Base-by-base conservation (phyloP, 2,113 vertebrate genomes). In the Bombycilla garrulus region DNA sequence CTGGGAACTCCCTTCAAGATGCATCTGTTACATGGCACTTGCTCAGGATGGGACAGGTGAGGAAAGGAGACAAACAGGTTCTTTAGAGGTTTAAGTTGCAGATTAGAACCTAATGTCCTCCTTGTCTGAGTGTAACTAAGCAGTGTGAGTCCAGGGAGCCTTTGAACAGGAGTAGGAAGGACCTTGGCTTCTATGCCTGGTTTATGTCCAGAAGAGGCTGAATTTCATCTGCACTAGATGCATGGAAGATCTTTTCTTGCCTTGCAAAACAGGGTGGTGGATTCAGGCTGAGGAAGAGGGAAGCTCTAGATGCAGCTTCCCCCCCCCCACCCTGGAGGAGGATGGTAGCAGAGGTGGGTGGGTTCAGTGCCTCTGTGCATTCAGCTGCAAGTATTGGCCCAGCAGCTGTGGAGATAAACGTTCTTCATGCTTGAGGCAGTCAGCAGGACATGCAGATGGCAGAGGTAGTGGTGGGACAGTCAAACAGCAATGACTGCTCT, bases 81-180 rank as follows among this genome's bases (percentile, higher is more conserved):
- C n/a, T 42, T 45, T 24, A 57, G 60, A 31, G 29, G 4, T 84
- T 84, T 89, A 56, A 54, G 22, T 20, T 81, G 28, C 31, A 88
- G 60, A 66, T 92, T n/a, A 90, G 65, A n/a, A 82, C 53, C 20
- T 14, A 23, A 14, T 70, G 31, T 9, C 4, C 14, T 14, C 7
- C 14, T 35, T 0, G 2, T 31, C 53, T 4, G 10, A n/a, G 3
- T 42, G 22, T 66, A 79, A 23, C 17, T 2, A 4, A 54, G 47
- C 12, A 73, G 20, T 16, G 10, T 29, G 35, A 67, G 21, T 36
- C 40, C 1, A 1, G 24, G 61, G 9, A 74, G 56, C 16, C 28
- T 70, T 38, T 50, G 56, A 81, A 29, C 15, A 56, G 21, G 33
- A 61, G 5, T 51, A 33, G 42, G 61, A 40, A 62, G 23, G 38